These are phyloP conservation scores for Chrysina gloriosa DNA, from an alignment of 2,888 invertebrate genomes.

Conservation along the genomic window DNA sequence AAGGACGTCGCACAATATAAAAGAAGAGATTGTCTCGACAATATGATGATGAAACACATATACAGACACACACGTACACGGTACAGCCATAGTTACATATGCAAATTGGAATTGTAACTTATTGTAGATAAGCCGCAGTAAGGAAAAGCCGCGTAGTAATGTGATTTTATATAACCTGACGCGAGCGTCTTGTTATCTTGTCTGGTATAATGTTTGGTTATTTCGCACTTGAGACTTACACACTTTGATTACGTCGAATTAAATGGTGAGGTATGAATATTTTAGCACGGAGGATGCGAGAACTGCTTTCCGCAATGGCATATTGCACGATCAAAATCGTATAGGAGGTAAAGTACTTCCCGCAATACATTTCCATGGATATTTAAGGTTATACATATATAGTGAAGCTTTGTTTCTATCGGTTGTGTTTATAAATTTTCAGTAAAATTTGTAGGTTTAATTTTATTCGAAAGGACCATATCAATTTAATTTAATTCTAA, in stretches of 20 bases:
- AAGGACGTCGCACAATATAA: conserved; percentile 32
- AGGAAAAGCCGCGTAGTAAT: conserved; percentile 55
- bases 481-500: too few relatives aligned
- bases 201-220: conserved; percentile 53
- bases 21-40: conserved; percentile 40
- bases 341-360: not conserved
- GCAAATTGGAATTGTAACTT: conserved; percentile 65
- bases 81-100: conserved; percentile 63
- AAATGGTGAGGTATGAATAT: conserved; percentile 34
- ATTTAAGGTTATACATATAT: too few relatives aligned
- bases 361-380: too few relatives aligned
- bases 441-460: too few relatives aligned
- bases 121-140: conserved; percentile 56
- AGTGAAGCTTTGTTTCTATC: too few relatives aligned
- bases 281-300: conserved; percentile 6
- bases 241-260: conserved; percentile 37
- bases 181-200: conserved; percentile 47
- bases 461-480: too few relatives aligned
- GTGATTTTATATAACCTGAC: conserved; percentile 49
- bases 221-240: conserved; percentile 46
- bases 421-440: too few relatives aligned
- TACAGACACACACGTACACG: conserved; percentile 18
- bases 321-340: not conserved
- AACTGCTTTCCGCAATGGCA: not conserved
- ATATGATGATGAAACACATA: conserved; percentile 39